These are phyloP conservation scores for Lepidochrysops patricia DNA, from an alignment of 2,888 invertebrate genomes.

Conservation along the genomic window DNA sequence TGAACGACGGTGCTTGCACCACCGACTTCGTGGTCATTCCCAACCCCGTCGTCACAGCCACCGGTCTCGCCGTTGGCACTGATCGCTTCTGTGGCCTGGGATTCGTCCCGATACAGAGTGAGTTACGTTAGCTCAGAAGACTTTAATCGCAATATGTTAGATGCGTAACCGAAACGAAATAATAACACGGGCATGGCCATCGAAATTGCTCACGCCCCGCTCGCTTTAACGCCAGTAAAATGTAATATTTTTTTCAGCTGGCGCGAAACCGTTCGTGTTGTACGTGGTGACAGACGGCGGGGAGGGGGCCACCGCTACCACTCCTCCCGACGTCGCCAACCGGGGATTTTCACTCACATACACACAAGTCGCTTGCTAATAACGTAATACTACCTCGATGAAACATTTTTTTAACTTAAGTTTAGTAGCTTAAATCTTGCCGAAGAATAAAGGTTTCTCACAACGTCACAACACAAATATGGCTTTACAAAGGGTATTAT, in stretches of 20 bases:
- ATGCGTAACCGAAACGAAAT: too few species aligned
- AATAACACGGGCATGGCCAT: too few species aligned
- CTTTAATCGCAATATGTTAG: too few species aligned
- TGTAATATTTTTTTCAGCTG: constrained; percentile 54
- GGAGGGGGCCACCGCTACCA: constrained; percentile 62
- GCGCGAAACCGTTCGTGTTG: constrained; percentile 81
- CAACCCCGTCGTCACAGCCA: constrained; percentile 68
- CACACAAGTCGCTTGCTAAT: constrained; percentile 77
- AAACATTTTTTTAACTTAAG: too few species aligned
- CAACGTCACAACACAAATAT: too few species aligned
- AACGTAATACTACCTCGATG: too few species aligned
- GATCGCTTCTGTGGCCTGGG: constrained; percentile 87
- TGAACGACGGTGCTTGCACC: constrained; percentile 76
- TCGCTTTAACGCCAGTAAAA: background rate
- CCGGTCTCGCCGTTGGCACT: constrained; percentile 54
- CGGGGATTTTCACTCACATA: constrained; percentile 83
- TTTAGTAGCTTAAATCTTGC: too few species aligned
- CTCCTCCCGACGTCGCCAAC: constrained; percentile 78
- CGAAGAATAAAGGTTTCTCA: too few species aligned
- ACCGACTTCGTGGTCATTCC: constrained; percentile 86
- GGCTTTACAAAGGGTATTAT: too few species aligned
- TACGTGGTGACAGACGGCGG: constrained; percentile 80
- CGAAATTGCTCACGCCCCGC: too few species aligned
- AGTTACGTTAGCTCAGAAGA: too few species aligned
- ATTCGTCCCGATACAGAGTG: constrained; percentile 78